Percentiles rank a stretch among this genome's conserved stretches.
Conservation (phyloP, 2,113 vertebrate species). For the Vulpes lagopus region DNA sequence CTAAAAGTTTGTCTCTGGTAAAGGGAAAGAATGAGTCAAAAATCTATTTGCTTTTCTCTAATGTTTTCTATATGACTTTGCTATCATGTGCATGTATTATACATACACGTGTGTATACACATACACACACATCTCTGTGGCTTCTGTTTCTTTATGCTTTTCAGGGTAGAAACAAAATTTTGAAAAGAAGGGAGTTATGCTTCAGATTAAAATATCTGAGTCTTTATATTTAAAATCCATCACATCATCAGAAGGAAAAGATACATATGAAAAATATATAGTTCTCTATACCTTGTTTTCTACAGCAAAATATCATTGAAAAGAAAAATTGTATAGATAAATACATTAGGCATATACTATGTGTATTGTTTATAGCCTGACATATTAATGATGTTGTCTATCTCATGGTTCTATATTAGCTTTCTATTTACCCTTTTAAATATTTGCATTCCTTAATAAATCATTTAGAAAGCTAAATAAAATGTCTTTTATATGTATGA, state of each 20-base stretch:
- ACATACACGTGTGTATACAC: neutral
- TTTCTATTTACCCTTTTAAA: conserved; percentile 9
- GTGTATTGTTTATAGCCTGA: neutral
- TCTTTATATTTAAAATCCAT: conserved; percentile 30
- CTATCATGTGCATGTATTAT: neutral
- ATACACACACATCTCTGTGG: neutral
- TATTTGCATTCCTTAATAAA: neutral
- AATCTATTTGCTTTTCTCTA: neutral
- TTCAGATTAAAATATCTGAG: neutral
- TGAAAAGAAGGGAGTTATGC: neutral
- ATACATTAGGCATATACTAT: neutral
- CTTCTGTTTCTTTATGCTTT: neutral
- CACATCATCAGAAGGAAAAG: neutral
- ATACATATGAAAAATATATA: neutral
- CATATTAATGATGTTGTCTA: neutral
- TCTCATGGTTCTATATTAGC: neutral
- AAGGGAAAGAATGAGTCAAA: neutral
- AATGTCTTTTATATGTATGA: neutral
- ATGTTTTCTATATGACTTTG: neutral
- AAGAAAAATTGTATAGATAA: neutral
- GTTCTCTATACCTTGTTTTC: neutral
- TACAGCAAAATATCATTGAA: neutral
- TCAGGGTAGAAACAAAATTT: neutral
- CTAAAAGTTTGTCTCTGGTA: neutral
- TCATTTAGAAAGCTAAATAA: conserved; percentile 38